Conservation (phyloP, 2,888 invertebrate genomes). For the Agapetus fuscipes region DNA sequence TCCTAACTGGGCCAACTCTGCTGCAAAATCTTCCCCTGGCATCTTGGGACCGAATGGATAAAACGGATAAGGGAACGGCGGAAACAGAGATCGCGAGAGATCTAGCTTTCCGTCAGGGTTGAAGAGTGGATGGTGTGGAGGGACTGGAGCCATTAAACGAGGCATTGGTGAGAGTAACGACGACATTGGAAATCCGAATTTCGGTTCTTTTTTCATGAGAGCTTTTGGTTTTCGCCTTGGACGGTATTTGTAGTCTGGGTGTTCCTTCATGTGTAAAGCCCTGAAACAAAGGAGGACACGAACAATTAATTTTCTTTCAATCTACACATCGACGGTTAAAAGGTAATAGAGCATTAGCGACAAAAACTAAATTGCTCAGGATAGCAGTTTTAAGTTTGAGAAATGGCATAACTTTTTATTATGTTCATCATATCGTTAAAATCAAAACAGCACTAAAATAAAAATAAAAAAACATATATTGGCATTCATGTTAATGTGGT, state of each 20-base stretch:
- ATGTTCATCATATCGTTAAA: no score
- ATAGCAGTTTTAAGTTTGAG: no score
- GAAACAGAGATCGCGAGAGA: conserved; percentile 56
- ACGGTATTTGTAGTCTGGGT: conserved; percentile 87
- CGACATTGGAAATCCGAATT: conserved; percentile 59
- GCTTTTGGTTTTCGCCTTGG: conserved; percentile 82
- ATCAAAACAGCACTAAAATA: no score
- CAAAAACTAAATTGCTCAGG: no score
- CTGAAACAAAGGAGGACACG: no score
- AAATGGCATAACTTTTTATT: no score
- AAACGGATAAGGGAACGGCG: conserved; percentile 60
- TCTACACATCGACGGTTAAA: no score
- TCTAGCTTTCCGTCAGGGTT: conserved; percentile 50
- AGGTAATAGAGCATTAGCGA: no score
- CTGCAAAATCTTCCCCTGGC: conserved; percentile 50
- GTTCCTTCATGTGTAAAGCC: conserved; percentile 88
- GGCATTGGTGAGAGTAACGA: conserved; percentile 53
- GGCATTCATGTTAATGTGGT: no score
- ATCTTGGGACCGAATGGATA: conserved; percentile 56
- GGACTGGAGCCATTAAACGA: conserved; percentile 39
- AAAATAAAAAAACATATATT: no score
- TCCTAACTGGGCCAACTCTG: conserved; percentile 58
- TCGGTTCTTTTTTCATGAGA: conserved; percentile 69
- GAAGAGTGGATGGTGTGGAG: conserved; percentile 43
- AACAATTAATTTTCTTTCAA: no score